Base-by-base conservation (phyloP, 2,797 vertebrate genomes). In the Hoplostethus atlanticus region DNA sequence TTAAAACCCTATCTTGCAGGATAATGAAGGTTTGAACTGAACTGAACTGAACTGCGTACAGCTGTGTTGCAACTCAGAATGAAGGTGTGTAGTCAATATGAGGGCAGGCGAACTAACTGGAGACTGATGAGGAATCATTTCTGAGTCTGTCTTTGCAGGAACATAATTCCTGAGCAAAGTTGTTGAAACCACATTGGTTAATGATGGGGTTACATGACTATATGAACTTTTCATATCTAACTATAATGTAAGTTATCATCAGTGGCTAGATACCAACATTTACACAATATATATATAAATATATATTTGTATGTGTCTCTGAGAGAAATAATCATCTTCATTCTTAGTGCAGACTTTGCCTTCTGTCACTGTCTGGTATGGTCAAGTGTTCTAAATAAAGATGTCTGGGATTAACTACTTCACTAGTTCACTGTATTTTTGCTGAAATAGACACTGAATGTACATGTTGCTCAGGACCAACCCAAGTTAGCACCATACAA, bases 401-500 rank as follows among this genome's bases (percentile, higher is more conserved):
- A 47, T 15, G 12, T 16, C 16, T 15, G 46, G 46, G 12, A 47
- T 47, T 47, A 15, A 6, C 46, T 47, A 5, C 46, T 47, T 13
- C 46, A 47, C 46, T 47, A 47, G 16, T 47, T 47, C 13, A 47
- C 3, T 15, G 46, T 13, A 16, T 16, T 16, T 13, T 47, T 47
- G 46, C 13, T 47, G 46, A 16, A 16, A 47, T 16, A 47, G 46
- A 4, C 2, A 15, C 6, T 47, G 46, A 47, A 15, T 16, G 16
- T 47, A 13, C 68, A 72, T 62, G 64, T 64, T 51, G 46, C 62
- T 59, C 68, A 31, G 48, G 64, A 82, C 84, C 87, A 77, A 72
- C 83, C 76, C 79, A 69, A 80, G 74, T 71, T 72, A 61, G 67
- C 76, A 68, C 36, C 81, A 75, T 78, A 86, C 79, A 75, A 84